phyloP scores from a whole-genome alignment of 2,888 invertebrate genomes.

The Limnephilus lunatus region DNA sequence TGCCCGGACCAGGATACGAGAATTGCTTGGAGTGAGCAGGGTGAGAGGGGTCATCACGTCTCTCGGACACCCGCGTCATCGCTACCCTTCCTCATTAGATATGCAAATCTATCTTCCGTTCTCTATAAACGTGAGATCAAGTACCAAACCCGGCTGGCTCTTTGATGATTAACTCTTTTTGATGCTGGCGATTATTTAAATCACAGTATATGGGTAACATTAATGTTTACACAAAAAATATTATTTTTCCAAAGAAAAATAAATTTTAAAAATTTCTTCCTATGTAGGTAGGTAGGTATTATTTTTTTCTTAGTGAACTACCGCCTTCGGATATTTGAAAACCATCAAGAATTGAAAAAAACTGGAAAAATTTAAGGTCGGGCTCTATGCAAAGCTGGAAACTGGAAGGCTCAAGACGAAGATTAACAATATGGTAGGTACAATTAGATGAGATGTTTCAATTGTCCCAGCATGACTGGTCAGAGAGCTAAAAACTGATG shows the following conservation, averaged over 20 bases:
- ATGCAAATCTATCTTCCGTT: conserved; percentile 37
- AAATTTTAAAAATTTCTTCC: neutral
- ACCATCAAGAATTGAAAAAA: neutral
- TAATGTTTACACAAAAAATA: neutral
- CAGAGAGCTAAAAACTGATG: too few relatives aligned
- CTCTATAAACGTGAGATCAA: conserved; percentile 8
- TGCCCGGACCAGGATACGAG: neutral
- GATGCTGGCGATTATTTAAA: neutral
- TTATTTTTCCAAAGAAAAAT: neutral
- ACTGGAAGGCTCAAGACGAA: neutral
- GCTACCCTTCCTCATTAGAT: conserved; percentile 41
- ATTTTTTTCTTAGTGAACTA: neutral
- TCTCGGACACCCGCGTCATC: conserved; percentile 37
- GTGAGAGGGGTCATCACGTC: conserved; percentile 24
- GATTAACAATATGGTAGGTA: too few relatives aligned
- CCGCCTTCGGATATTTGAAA: too few relatives aligned
- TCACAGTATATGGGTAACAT: neutral
- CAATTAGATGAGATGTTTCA: too few relatives aligned
- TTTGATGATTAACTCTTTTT: conserved; percentile 9
- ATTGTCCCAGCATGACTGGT: too few relatives aligned
- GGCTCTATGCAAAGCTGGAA: too few relatives aligned
- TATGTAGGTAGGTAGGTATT: neutral
- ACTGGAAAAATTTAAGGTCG: neutral
- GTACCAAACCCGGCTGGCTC: conserved; percentile 3
- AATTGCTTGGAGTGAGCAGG: neutral